Percentiles rank a stretch among this genome's conserved stretches.
Conservation (phyloP, 2,888 invertebrate genomes). For the Oscheius sp. region DNA sequence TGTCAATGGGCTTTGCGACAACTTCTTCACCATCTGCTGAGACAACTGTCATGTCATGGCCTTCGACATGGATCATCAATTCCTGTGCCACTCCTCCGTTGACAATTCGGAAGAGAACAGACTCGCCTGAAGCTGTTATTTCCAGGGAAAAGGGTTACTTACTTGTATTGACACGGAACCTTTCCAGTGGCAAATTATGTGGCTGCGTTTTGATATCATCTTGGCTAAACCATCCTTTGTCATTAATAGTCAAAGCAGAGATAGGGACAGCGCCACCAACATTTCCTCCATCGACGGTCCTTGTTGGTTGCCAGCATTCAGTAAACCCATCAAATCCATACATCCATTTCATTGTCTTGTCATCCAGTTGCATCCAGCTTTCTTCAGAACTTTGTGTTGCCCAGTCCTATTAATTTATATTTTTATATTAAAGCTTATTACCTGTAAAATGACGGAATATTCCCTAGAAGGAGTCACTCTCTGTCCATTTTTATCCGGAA, state of each 20-base stretch:
- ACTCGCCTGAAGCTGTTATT: conserved; percentile 44
- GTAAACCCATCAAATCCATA: conserved; percentile 63
- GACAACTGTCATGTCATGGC: conserved; percentile 63
- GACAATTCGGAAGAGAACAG: conserved; percentile 61
- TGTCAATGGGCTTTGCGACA: conserved; percentile 54
- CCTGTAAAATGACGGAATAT: conserved; percentile 66
- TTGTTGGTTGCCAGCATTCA: conserved; percentile 67
- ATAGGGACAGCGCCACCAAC: conserved; percentile 68
- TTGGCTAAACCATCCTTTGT: conserved; percentile 69
- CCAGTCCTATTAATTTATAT: conserved; percentile 61
- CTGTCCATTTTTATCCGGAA: conserved; percentile 44
- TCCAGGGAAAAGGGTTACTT: neutral
- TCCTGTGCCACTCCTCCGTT: conserved; percentile 70
- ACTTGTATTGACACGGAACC: conserved; percentile 56
- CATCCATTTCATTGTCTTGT: conserved; percentile 70
- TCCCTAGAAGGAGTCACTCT: conserved; percentile 50
- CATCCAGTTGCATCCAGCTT: conserved; percentile 59
- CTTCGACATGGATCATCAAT: conserved; percentile 65
- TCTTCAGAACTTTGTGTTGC: conserved; percentile 54
- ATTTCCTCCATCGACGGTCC: conserved; percentile 68
- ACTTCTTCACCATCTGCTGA: conserved; percentile 68
- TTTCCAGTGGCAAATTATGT: conserved; percentile 59
- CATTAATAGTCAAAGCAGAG: conserved; percentile 65
- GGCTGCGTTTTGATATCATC: conserved; percentile 55
- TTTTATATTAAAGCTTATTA: conserved; percentile 12